These are phyloP conservation scores for Erebia palarica DNA, from an alignment of 2,888 invertebrate species.

Conservation along the genomic window DNA sequence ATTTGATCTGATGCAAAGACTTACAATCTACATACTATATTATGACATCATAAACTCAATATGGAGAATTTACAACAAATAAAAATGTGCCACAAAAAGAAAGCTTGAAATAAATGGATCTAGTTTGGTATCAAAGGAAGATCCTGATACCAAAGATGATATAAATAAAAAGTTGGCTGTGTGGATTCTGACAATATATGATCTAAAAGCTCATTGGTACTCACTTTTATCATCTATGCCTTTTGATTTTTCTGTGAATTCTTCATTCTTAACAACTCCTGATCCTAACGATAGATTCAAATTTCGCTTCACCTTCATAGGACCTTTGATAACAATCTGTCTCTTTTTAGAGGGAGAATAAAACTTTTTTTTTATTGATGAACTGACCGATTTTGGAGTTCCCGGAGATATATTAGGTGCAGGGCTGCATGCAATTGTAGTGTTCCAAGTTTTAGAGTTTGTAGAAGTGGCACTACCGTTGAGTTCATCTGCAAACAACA, in stretches of 20 bases:
- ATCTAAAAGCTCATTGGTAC: constrained; percentile 34
- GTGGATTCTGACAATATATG: no score
- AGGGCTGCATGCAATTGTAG: constrained; percentile 49
- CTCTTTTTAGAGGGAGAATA: constrained; percentile 67
- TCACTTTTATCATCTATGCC: constrained; percentile 71
- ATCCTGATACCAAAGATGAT: no score
- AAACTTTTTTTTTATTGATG: constrained; percentile 52
- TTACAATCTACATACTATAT: no score
- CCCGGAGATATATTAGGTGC: constrained; percentile 39
- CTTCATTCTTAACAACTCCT: constrained; percentile 29
- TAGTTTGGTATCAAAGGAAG: no score
- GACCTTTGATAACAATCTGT: constrained; percentile 48
- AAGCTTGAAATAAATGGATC: no score
- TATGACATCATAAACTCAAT: no score
- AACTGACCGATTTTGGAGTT: constrained; percentile 34
- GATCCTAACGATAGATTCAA: constrained; percentile 46
- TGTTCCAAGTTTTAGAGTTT: constrained; percentile 36
- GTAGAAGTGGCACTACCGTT: not conserved
- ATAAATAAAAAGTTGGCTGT: no score
- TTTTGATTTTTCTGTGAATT: constrained; percentile 46
- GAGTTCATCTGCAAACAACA: not conserved
- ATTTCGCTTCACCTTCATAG: constrained; percentile 53
- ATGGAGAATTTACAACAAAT: no score
- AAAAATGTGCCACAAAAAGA: no score
- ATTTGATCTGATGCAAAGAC: no score